Conservation (phyloP, 1,140 invertebrate species). For the Gyrodactylus bullatarudis region DNA sequence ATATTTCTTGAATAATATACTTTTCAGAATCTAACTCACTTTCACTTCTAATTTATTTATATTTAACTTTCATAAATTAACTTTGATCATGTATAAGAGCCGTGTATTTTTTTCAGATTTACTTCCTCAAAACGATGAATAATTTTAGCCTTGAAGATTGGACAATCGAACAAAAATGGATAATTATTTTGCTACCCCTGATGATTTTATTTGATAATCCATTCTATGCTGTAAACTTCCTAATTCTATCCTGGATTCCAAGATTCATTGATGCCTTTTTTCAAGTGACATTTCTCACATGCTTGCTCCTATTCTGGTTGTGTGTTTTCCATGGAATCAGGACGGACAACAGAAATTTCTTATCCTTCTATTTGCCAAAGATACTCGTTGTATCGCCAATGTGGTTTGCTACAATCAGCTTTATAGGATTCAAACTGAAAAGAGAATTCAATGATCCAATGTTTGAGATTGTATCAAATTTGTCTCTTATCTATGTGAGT, state of each 20-base stretch:
- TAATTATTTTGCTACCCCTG: slow-evolving; percentile 50
- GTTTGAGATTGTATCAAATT: not conserved
- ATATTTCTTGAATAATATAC: too few relatives aligned
- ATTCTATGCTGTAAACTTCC: slow-evolving; percentile 51
- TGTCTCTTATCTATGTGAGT: not conserved
- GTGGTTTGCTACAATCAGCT: not conserved
- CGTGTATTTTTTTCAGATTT: slow-evolving; percentile 31
- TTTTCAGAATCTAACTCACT: too few relatives aligned
- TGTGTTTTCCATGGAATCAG: slow-evolving; percentile 65
- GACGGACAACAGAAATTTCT: slow-evolving; percentile 22
- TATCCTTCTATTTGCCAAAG: not conserved
- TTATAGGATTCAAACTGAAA: not conserved
- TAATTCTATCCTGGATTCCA: slow-evolving; percentile 54
- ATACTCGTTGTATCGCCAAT: not conserved
- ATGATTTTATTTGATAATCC: slow-evolving; percentile 73
- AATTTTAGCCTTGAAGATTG: slow-evolving; percentile 59
- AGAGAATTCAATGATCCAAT: not conserved
- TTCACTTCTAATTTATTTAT: too few relatives aligned
- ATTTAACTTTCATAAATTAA: too few relatives aligned
- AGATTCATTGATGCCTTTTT: slow-evolving; percentile 54
- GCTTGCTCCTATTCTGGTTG: slow-evolving; percentile 59
- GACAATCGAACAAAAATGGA: slow-evolving; percentile 91
- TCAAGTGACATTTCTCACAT: slow-evolving; percentile 53
- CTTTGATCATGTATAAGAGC: too few relatives aligned
- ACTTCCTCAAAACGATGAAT: slow-evolving; percentile 50